Percentiles rank a stretch among this genome's conserved stretches.
Evolutionary conservation across 2,888 invertebrate species (phyloP).

Genomic region (Buathra laborator): DNA sequence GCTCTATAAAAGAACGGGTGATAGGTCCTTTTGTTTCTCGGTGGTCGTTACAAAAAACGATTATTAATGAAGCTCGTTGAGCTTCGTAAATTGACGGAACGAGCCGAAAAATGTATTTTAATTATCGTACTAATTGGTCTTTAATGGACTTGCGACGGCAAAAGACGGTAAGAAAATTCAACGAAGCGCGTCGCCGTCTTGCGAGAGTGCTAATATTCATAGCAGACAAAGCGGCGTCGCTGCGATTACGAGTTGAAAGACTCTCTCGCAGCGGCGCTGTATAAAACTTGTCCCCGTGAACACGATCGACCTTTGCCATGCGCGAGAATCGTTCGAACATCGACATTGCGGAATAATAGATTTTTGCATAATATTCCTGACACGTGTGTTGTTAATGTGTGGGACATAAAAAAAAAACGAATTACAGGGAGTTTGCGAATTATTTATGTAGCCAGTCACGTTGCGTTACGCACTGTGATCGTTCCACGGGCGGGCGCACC

Average conservation of each 20-base stretch:
- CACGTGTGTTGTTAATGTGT: neutral
- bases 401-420: neutral
- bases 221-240: slow-evolving; percentile 62
- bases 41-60: too few relatives aligned
- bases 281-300: slow-evolving; percentile 41
- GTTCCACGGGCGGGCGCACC: neutral
- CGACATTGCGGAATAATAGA: slow-evolving; percentile 8
- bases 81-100: neutral
- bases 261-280: slow-evolving; percentile 7
- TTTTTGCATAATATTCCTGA: slow-evolving; percentile 32
- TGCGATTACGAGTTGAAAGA: slow-evolving; percentile 28
- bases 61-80: neutral
- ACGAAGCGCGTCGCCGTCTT: slow-evolving; percentile 2
- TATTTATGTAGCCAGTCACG: slow-evolving; percentile 23
- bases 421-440: slow-evolving; percentile 5
- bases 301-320: slow-evolving; percentile 21
- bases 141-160: neutral
- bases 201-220: slow-evolving; percentile 21
- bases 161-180: slow-evolving; percentile 15
- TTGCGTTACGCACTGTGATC: slow-evolving; percentile 43
- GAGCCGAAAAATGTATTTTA: neutral
- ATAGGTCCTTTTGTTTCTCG: too few relatives aligned
- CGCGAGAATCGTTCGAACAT: slow-evolving; percentile 24
- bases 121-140: neutral
- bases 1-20: too few relatives aligned